Conservation (phyloP, 1,140 invertebrate genomes). For the Hestina assimilis region DNA sequence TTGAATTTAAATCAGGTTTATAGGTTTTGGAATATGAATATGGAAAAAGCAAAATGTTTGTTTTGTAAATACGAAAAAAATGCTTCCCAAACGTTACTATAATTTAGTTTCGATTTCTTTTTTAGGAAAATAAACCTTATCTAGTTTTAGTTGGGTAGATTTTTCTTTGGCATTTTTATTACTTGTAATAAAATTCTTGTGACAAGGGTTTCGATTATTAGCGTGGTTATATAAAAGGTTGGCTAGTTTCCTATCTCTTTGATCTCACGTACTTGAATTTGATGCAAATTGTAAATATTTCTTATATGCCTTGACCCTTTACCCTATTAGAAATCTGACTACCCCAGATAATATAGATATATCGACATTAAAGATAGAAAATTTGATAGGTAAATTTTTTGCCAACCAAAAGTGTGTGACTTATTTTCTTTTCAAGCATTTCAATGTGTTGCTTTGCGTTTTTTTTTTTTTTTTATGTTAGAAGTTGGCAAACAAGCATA, state of each 20-base stretch:
- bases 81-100: too few species aligned
- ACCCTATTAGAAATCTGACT: background rate
- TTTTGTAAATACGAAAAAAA: background rate
- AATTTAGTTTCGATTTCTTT: background rate
- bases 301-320: background rate
- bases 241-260: slow-evolving; percentile 1
- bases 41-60: background rate
- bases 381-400: too few species aligned
- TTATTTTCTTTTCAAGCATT: too few species aligned
- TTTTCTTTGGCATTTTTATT: background rate
- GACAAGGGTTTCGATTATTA: slow-evolving; percentile 14
- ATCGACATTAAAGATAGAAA: too few species aligned
- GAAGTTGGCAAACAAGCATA: too few species aligned
- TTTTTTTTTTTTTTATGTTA: too few species aligned
- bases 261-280: slow-evolving; percentile 11
- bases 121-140: background rate
- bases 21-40: background rate
- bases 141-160: background rate
- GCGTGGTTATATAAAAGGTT: slow-evolving; percentile 1
- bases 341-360: too few species aligned
- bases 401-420: too few species aligned
- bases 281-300: slow-evolving; percentile 8
- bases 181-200: slow-evolving; percentile 1
- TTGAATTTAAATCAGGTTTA: background rate
- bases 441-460: too few species aligned